These are phyloP conservation scores for Acanthosepion lycidas DNA, from an alignment of 2,888 invertebrate genomes.

Conservation along the genomic window DNA sequence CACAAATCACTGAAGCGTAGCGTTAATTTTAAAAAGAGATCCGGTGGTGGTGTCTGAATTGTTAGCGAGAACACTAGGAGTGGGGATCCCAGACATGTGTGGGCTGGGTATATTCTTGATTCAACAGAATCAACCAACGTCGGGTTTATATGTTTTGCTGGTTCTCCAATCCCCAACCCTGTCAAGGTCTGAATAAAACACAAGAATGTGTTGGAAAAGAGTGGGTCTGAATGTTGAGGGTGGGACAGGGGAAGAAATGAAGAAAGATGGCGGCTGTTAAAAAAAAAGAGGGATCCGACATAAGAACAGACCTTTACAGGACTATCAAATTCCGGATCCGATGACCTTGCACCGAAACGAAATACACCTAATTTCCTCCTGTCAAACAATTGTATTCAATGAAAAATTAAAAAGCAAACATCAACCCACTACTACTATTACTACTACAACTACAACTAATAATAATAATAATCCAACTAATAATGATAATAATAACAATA, in stretches of 20 bases:
- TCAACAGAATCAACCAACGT: neutral
- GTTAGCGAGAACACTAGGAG: neutral
- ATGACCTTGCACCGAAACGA: slow-evolving; percentile 33
- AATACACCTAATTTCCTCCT: slow-evolving; percentile 18
- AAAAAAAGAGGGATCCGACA: neutral
- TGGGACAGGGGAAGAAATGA: too few species aligned
- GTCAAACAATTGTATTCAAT: slow-evolving; percentile 20
- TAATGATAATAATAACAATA: too few species aligned
- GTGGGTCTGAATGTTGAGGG: neutral
- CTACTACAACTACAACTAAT: neutral
- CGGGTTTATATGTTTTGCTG: neutral
- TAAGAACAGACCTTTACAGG: neutral
- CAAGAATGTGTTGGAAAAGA: neutral
- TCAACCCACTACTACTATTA: neutral
- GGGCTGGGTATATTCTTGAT: neutral
- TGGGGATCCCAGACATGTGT: too few species aligned
- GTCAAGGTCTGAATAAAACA: too few species aligned
- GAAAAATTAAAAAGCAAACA: slow-evolving; percentile 18
- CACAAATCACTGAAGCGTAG: neutral
- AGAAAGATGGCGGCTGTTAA: neutral
- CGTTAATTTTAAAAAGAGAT: neutral
- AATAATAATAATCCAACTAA: too few species aligned
- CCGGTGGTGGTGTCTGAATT: neutral
- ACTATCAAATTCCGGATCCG: neutral
- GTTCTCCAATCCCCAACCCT: too few species aligned